Conservation (phyloP, 2,797 vertebrate genomes). For the Myioborus melanocephalus region DNA sequence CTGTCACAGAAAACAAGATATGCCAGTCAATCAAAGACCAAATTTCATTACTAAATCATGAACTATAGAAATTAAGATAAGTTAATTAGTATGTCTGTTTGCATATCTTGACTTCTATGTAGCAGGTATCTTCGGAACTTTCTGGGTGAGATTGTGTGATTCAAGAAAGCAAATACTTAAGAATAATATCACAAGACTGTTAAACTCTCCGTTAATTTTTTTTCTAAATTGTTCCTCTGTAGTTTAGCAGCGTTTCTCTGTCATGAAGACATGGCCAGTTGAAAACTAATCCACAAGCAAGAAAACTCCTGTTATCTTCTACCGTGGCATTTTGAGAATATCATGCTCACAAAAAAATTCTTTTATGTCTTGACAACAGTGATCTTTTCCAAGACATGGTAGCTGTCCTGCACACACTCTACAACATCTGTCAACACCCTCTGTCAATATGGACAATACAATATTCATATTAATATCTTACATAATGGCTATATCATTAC, state of each 20-base stretch:
- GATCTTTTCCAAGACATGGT: not conserved
- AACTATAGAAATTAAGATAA: not conserved
- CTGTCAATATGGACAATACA: not conserved
- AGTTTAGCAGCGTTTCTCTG: not conserved
- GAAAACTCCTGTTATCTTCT: not conserved
- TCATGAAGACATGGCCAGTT: not conserved
- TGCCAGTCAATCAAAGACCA: not conserved
- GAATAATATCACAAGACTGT: not conserved
- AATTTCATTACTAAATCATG: not conserved
- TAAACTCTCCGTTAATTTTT: not conserved
- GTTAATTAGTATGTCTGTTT: not conserved
- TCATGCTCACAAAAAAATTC: not conserved
- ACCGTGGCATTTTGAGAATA: not conserved
- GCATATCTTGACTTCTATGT: not conserved
- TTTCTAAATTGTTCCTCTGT: not conserved
- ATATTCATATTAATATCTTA: not conserved
- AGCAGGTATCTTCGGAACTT: not conserved
- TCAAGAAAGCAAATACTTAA: not conserved
- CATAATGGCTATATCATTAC: not conserved
- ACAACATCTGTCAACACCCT: not conserved
- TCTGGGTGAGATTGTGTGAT: not conserved
- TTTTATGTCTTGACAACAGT: not conserved
- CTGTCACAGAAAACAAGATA: not conserved
- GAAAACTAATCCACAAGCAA: not conserved
- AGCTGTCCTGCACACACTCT: not conserved